Percentiles rank a stretch among this genome's conserved stretches.
phyloP scores from a whole-genome alignment of 2,888 invertebrate species.

The Meganola albula region DNA sequence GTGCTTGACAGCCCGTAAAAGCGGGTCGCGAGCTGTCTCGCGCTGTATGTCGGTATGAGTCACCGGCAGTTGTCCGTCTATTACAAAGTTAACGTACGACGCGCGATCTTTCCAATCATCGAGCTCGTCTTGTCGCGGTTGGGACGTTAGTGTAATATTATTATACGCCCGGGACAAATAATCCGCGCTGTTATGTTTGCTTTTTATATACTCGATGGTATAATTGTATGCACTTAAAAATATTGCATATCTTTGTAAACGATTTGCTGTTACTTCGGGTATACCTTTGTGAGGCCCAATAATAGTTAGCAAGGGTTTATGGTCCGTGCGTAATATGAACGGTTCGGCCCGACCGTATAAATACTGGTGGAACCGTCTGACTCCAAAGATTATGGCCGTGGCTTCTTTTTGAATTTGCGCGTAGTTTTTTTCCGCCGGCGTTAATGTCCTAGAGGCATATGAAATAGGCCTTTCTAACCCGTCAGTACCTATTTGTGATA shows the following conservation, averaged over 20 bases:
- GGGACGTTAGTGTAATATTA: too few relatives aligned
- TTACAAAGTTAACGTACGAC: constrained; percentile 8
- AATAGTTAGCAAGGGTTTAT: constrained; percentile 24
- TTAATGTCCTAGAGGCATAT: constrained; percentile 9
- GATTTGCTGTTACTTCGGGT: constrained; percentile 26
- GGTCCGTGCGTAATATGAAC: constrained; percentile 32
- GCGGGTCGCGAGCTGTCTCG: constrained; percentile 2
- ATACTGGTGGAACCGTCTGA: constrained; percentile 23
- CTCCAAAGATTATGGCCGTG: constrained; percentile 26
- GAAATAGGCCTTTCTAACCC: constrained; percentile 8
- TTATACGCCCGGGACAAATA: too few relatives aligned
- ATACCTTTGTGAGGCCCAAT: constrained; percentile 26
- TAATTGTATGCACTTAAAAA: constrained; percentile 29
- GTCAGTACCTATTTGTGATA: constrained; percentile 2
- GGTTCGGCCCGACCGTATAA: constrained; percentile 23
- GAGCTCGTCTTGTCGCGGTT: too few relatives aligned
- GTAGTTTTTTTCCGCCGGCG: constrained; percentile 20
- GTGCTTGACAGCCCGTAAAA: background rate
- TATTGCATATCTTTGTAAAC: constrained; percentile 28
- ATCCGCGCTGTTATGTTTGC: constrained; percentile 23
- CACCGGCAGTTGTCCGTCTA: constrained; percentile 5
- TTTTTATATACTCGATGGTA: constrained; percentile 26
- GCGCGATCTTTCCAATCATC: too few relatives aligned
- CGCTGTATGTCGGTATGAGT: background rate
- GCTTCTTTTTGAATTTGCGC: constrained; percentile 31